These are phyloP conservation scores for Ardeotis arabs DNA, from an alignment of 2,113 vertebrate species.

Conservation along the genomic window DNA sequence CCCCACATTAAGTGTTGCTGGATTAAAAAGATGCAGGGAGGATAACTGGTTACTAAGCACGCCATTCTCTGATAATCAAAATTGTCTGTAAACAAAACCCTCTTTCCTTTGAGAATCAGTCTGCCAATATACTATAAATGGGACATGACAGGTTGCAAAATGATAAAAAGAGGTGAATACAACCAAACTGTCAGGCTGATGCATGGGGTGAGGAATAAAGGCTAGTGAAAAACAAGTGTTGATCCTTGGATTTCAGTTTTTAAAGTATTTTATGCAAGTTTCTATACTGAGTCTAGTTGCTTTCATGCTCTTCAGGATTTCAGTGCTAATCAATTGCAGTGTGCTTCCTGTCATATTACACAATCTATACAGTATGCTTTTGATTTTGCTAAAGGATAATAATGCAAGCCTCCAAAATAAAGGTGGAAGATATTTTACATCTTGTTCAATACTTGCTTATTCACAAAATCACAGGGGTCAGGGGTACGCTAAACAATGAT, in stretches of 20 bases:
- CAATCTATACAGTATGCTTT: neutral
- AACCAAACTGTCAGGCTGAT: conserved; percentile 50
- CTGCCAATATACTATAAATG: conserved; percentile 57
- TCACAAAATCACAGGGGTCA: neutral
- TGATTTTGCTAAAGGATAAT: neutral
- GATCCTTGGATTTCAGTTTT: neutral
- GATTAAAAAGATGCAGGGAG: conserved; percentile 3
- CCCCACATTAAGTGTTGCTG: neutral
- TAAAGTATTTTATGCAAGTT: neutral
- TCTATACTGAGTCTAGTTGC: neutral
- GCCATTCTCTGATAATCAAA: conserved; percentile 47
- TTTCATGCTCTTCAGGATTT: neutral
- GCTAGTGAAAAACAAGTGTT: neutral
- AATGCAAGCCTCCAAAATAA: neutral
- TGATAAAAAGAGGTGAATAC: conserved; percentile 59
- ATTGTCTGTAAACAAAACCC: conserved; percentile 55
- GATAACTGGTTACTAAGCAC: conserved; percentile 33
- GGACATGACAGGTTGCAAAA: conserved; percentile 66
- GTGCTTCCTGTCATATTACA: neutral
- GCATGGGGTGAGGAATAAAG: conserved; percentile 20
- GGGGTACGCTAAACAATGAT: neutral
- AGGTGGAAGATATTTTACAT: neutral
- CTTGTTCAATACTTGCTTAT: neutral
- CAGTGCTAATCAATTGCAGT: neutral
- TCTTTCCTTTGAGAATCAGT: conserved; percentile 64